phyloP scores from a whole-genome alignment of 1,140 invertebrate genomes.

The Megalopta genalis region DNA sequence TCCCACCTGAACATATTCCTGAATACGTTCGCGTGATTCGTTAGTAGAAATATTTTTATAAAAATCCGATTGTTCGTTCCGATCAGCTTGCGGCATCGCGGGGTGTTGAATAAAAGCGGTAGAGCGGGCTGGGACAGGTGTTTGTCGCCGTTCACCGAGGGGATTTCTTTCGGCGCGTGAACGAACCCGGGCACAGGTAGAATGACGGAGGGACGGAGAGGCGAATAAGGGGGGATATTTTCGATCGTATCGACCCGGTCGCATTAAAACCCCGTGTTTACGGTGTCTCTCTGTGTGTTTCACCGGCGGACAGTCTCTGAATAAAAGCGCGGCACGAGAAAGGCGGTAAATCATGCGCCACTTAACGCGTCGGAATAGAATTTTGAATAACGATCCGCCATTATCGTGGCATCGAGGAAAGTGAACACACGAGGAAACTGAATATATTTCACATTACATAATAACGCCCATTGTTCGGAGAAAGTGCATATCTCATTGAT shows the following conservation, averaged over 20 bases:
- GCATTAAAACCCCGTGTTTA: constrained; percentile 34
- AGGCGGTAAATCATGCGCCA: constrained; percentile 43
- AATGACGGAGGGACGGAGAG: no score
- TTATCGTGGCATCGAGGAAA: constrained; percentile 46
- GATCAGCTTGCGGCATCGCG: no score
- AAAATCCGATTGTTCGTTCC: no score
- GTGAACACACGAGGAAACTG: constrained; percentile 33
- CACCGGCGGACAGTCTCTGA: neutral
- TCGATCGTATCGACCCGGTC: constrained; percentile 32
- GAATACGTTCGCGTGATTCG: no score
- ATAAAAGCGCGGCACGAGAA: constrained; percentile 34
- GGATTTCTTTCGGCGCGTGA: no score
- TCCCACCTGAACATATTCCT: no score
- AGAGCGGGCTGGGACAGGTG: neutral
- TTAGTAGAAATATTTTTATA: no score
- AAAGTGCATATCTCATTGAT: constrained; percentile 48
- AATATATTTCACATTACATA: constrained; percentile 42
- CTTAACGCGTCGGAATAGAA: constrained; percentile 46
- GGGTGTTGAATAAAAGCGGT: no score
- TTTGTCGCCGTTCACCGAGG: neutral
- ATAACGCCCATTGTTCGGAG: constrained; percentile 42
- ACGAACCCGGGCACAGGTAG: no score
- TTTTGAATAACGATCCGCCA: constrained; percentile 46
- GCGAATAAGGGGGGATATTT: neutral
- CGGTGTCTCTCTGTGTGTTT: constrained; percentile 3